phyloP scores from a whole-genome alignment of 2,888 invertebrate species.

The Pandemis cinnamomeana region DNA sequence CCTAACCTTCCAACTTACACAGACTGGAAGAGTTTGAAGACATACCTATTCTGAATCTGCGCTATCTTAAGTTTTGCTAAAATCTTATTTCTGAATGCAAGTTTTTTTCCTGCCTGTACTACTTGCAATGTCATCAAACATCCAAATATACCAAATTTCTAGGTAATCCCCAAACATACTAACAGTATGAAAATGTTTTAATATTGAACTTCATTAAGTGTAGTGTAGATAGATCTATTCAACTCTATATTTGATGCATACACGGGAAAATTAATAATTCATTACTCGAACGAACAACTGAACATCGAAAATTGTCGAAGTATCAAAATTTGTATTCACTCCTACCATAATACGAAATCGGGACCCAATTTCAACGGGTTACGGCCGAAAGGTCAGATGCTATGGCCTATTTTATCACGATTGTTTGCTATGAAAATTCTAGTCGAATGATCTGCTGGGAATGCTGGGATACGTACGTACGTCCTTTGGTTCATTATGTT shows the following conservation, averaged over 20 bases:
- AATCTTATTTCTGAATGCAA: too few relatives aligned
- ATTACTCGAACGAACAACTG: constrained; percentile 16
- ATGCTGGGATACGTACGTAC: background rate
- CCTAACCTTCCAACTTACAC: background rate
- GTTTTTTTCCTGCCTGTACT: too few relatives aligned
- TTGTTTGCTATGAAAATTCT: constrained; percentile 39
- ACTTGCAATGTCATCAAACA: too few relatives aligned
- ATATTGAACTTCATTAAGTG: too few relatives aligned
- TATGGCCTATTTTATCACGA: constrained; percentile 40
- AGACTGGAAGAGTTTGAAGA: background rate
- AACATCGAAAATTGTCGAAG: constrained; percentile 22
- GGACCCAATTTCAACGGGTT: constrained; percentile 31
- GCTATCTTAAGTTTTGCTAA: too few relatives aligned
- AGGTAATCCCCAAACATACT: too few relatives aligned
- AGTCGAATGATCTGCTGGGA: constrained; percentile 25
- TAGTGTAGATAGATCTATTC: background rate
- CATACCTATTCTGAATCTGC: background rate
- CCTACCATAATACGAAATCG: constrained; percentile 26
- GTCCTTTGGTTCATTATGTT: constrained; percentile 25
- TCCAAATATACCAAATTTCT: too few relatives aligned
- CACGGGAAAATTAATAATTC: constrained; percentile 23
- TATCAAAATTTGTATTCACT: constrained; percentile 40
- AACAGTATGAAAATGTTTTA: too few relatives aligned
- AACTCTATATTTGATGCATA: background rate
- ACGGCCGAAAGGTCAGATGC: constrained; percentile 41